Conservation (phyloP, 2,888 invertebrate species). For the Laspeyria flexula region DNA sequence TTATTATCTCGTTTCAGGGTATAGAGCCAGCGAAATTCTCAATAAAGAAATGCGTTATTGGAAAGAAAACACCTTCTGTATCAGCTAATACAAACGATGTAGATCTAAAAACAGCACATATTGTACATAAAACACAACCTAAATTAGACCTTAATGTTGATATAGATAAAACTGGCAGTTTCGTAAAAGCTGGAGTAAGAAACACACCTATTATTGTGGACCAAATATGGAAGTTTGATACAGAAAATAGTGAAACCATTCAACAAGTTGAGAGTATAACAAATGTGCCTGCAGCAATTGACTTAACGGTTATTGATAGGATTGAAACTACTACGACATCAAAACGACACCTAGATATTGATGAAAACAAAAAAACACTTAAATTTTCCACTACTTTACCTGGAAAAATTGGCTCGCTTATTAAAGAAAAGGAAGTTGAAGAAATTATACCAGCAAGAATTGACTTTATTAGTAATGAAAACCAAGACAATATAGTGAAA, state of each 20-base stretch:
- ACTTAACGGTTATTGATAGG: constrained; percentile 1
- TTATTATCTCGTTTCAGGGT: constrained; percentile 8
- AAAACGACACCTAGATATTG: too few relatives aligned
- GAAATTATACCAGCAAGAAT: background rate
- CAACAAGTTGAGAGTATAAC: constrained; percentile 2
- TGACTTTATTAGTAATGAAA: background rate
- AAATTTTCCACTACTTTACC: background rate
- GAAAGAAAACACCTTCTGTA: background rate
- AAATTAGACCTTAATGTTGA: background rate
- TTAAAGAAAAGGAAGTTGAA: background rate
- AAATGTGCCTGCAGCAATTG: constrained; percentile 3
- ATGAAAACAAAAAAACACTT: too few relatives aligned
- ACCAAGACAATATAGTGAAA: background rate
- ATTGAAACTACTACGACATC: background rate
- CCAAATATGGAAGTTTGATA: constrained; percentile 16
- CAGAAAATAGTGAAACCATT: constrained; percentile 3
- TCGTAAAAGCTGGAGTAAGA: background rate
- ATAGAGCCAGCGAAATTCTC: constrained; percentile 8
- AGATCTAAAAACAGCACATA: too few relatives aligned
- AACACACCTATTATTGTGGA: constrained; percentile 18
- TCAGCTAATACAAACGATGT: background rate
- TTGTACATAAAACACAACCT: background rate
- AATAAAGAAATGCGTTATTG: constrained; percentile 5
- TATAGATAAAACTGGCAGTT: background rate
- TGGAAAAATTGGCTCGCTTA: background rate